Conservation (phyloP, 2,113 vertebrate species). For the Spheniscus mendiculus region DNA sequence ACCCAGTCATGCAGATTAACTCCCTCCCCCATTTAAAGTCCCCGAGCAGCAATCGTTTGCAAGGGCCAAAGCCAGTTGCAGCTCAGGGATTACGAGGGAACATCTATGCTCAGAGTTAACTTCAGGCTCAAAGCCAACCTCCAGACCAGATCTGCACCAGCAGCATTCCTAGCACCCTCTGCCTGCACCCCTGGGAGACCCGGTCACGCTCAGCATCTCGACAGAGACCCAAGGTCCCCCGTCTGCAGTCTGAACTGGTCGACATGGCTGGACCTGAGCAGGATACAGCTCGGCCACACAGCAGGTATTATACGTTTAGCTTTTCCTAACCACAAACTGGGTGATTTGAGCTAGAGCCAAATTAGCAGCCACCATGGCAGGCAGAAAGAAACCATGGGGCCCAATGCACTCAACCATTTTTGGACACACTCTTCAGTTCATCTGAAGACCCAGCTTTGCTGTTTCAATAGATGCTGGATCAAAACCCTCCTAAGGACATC, state of each 20-base stretch:
- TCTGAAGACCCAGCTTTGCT: neutral
- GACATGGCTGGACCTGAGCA: neutral
- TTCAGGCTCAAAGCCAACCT: neutral
- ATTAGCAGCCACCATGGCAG: neutral
- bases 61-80: neutral
- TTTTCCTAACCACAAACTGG: neutral
- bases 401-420: neutral
- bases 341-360: neutral
- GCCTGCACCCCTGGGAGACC: neutral
- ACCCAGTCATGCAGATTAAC: neutral
- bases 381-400: neutral
- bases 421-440: neutral
- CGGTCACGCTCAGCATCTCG: neutral
- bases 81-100: neutral
- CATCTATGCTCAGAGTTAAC: neutral
- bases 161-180: neutral
- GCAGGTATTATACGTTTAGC: fast-evolving
- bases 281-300: neutral
- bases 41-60: neutral
- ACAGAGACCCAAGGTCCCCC: neutral
- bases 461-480: neutral
- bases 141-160: neutral
- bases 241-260: neutral
- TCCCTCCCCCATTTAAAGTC: neutral
- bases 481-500: neutral